Evolutionary conservation across 2,113 vertebrate species (phyloP).

Genomic region (Paracanthobrama guichenoti): DNA sequence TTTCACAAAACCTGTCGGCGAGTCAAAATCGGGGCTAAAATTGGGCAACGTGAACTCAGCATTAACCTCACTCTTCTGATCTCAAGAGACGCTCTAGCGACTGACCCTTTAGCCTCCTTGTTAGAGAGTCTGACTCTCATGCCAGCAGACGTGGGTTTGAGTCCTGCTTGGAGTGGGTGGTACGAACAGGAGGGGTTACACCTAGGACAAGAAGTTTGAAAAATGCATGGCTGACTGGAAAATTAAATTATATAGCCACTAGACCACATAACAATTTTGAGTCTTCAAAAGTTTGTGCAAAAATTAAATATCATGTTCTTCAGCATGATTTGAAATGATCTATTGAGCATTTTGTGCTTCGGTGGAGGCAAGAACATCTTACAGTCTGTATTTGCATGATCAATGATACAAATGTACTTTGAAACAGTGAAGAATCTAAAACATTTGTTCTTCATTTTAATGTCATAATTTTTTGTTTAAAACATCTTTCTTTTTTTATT

Average conservation of each 20-base stretch:
- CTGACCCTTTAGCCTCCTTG: too few species aligned
- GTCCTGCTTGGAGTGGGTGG: too few species aligned
- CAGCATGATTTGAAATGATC: conserved; percentile 4
- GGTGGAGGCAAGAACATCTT: not conserved
- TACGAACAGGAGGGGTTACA: too few species aligned
- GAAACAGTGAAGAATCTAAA: not conserved
- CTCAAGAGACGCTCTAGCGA: too few species aligned
- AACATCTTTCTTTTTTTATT: not conserved
- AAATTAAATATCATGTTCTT: not conserved
- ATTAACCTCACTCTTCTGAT: too few species aligned
- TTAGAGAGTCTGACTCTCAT: too few species aligned
- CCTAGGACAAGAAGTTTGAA: not conserved
- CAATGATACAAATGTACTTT: not conserved
- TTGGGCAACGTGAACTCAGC: too few species aligned
- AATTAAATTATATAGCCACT: not conserved
- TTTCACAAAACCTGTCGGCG: too few species aligned
- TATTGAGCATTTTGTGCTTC: not conserved
- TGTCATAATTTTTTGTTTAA: not conserved
- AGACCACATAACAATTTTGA: not conserved
- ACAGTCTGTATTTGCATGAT: not conserved
- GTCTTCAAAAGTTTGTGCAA: not conserved
- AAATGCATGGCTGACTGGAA: not conserved
- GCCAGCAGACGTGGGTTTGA: too few species aligned
- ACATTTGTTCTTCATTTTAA: not conserved
- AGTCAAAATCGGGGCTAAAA: too few species aligned